phyloP scores from a whole-genome alignment of 2,888 invertebrate genomes.

The Amphipoea oculea region DNA sequence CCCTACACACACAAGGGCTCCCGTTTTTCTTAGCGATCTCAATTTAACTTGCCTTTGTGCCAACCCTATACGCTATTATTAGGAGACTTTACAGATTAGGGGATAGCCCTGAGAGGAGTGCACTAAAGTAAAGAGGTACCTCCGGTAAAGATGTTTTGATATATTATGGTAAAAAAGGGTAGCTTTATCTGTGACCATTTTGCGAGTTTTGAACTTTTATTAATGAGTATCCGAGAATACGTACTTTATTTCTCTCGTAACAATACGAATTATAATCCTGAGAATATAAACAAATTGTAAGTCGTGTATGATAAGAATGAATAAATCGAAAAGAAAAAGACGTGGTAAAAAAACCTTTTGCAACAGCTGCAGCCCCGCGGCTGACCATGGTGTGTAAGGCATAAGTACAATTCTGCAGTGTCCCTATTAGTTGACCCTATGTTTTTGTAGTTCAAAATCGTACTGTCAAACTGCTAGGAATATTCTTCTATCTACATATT shows the following conservation, averaged over 20 bases:
- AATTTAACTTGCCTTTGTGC: constrained; percentile 80
- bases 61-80: constrained; percentile 65
- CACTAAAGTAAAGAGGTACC: constrained; percentile 42
- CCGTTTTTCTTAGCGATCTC: constrained; percentile 81
- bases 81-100: constrained; percentile 61
- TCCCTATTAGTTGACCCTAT: too few species aligned
- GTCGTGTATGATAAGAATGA: neutral
- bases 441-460: too few species aligned
- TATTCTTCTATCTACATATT: neutral
- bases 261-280: neutral
- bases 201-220: neutral
- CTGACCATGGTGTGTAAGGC: too few species aligned
- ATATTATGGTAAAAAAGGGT: neutral
- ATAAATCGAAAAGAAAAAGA: too few species aligned
- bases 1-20: constrained; percentile 75
- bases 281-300: neutral
- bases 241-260: neutral
- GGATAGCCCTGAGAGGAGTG: constrained; percentile 32
- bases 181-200: neutral
- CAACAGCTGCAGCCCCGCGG: too few species aligned
- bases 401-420: too few species aligned
- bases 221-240: neutral
- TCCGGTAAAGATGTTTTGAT: constrained; percentile 25
- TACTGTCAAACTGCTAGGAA: neutral
- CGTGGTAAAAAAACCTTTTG: neutral